phyloP scores from a whole-genome alignment of 1,140 invertebrate species.

The Bombus ignitus region DNA sequence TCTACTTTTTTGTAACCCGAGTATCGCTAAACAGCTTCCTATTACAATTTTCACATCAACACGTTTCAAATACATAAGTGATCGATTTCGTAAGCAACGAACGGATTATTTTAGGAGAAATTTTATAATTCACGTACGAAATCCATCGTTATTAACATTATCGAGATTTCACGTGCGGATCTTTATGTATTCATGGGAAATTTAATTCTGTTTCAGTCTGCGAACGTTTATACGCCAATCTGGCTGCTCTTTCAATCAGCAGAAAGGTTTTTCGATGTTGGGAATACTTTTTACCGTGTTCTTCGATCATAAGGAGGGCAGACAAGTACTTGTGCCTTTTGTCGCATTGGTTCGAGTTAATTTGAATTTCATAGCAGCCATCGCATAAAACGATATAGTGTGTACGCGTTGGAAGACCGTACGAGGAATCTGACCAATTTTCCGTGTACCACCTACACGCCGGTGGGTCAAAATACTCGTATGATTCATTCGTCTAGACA shows the following conservation, averaged over 20 bases:
- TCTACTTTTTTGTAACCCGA: neutral
- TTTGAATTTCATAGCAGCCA: neutral
- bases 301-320: neutral
- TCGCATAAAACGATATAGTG: neutral
- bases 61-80: neutral
- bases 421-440: slow-evolving; percentile 67
- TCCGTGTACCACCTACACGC: slow-evolving; percentile 64
- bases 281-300: too few relatives aligned
- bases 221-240: too few relatives aligned
- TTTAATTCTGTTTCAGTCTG: too few relatives aligned
- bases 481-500: slow-evolving; percentile 70
- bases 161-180: too few relatives aligned
- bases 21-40: neutral
- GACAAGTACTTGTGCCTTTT: neutral
- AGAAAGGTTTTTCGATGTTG: neutral
- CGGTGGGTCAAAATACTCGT: slow-evolving; percentile 66
- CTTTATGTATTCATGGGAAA: too few relatives aligned
- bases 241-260: neutral
- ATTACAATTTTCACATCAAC: neutral
- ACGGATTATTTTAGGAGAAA: neutral
- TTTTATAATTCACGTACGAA: neutral
- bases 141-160: too few relatives aligned
- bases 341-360: neutral
- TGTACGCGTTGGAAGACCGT: slow-evolving; percentile 29
- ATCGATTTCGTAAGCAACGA: neutral